Evolutionary conservation across 1,140 invertebrate species (phyloP), one percentile per base, ranked within the genome.

Genomic region (Drosophila persimilis): DNA sequence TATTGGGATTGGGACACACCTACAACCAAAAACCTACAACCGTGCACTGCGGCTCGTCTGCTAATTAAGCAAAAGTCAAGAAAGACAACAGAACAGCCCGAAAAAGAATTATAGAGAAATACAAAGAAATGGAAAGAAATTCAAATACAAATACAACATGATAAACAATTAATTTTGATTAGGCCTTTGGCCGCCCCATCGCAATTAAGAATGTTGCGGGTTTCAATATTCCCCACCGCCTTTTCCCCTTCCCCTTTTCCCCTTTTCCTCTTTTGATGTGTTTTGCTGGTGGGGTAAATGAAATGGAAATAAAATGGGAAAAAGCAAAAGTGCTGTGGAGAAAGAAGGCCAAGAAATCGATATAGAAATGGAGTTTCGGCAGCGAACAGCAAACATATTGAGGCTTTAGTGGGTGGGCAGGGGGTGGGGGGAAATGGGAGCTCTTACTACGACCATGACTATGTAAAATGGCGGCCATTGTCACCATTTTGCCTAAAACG

Each of bases 121-220:
- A 61, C 31, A 62, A 69, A 67, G 55, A 80, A 85, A 80, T 73
- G 66, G 76, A 76, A 86, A 77, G 73, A 75, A 86, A 88, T 83
- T 86, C 84, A 83, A 89, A 88, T 89, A 89, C 79, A 83, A 89
- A 88, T 89, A 83, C 31, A 83, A 88, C 83, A 88, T 89, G 84
- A 89, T 89, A 89, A 89, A 88, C 83, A 88, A 88, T 88, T 88
- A 88, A 88, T 88, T 88, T 88, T 89, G 83, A 88, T 88, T 88
- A 88, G 81, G 70, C 64, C 62, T 69, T 70, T 53, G 66, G 57
- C 62, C 70, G 78, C 64, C 46, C 65, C 65, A 69, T 64, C 67
- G 81, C 81, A 86, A 88, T 88, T 86, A 86, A 86, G 74, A 65
- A 39, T 39, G 35, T 39, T 39, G 35, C 35, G 26, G 59, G 62